phyloP scores from a whole-genome alignment of 2,113 vertebrate genomes.

The Prionailurus bengalensis region DNA sequence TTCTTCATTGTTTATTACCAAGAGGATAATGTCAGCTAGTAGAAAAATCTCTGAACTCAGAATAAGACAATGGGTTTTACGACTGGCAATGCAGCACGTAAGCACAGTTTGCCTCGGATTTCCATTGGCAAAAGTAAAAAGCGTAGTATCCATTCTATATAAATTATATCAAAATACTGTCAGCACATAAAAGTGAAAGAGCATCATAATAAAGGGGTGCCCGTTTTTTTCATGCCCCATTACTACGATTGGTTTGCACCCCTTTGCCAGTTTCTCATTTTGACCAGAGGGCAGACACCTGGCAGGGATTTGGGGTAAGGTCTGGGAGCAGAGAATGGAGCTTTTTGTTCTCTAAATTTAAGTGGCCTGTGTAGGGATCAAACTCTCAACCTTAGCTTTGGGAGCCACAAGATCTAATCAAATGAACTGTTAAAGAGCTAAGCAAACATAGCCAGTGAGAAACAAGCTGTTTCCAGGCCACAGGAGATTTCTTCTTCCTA shows the following conservation, averaged over 20 bases:
- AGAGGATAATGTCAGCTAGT: not conserved
- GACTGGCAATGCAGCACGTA: not conserved
- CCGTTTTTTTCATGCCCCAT: not conserved
- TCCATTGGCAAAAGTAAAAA: not conserved
- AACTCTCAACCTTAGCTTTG: conserved; percentile 71
- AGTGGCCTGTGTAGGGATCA: conserved; percentile 70
- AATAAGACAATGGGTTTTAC: conserved; percentile 40
- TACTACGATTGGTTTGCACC: conserved; percentile 56
- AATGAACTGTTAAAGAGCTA: conserved; percentile 68
- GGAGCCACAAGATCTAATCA: conserved; percentile 65
- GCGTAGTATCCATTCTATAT: not conserved
- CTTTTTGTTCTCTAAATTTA: conserved; percentile 75
- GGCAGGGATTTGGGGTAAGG: conserved; percentile 67
- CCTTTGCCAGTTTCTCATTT: conserved; percentile 70
- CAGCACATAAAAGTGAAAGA: not conserved
- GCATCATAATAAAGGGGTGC: not conserved
- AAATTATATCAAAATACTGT: not conserved
- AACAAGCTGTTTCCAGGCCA: conserved; percentile 67
- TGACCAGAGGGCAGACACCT: conserved; percentile 79
- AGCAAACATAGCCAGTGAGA: conserved; percentile 35
- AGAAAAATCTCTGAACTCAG: conserved; percentile 1
- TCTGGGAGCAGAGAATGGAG: conserved; percentile 68
- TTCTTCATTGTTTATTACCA: conserved; percentile 49
- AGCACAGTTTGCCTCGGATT: not conserved
- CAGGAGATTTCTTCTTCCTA: conserved; percentile 56